phyloP scores from a whole-genome alignment of 2,888 invertebrate species.

The Thera obeliscata region DNA sequence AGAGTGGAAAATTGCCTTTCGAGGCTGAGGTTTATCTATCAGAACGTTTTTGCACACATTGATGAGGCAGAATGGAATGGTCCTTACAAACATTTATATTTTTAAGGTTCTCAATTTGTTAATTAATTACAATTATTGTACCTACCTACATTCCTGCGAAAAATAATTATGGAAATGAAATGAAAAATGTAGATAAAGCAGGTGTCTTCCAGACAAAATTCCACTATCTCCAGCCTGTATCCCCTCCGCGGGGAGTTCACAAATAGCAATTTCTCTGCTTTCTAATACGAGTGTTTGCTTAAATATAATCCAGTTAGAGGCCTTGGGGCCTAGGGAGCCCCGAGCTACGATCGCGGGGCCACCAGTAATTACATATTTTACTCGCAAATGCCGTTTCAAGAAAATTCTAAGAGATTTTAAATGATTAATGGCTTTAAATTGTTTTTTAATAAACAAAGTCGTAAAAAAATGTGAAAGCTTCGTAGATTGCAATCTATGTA shows the following conservation, averaged over 20 bases:
- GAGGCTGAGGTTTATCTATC: too few relatives aligned
- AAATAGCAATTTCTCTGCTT: constrained; percentile 77
- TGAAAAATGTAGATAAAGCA: too few relatives aligned
- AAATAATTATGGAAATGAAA: too few relatives aligned
- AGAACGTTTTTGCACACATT: too few relatives aligned
- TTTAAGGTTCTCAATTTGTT: too few relatives aligned
- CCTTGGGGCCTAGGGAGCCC: constrained; percentile 10
- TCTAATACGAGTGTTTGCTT: constrained; percentile 79
- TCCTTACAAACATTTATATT: too few relatives aligned
- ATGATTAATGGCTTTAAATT: not conserved
- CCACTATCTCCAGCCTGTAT: constrained; percentile 5
- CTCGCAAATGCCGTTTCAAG: constrained; percentile 45
- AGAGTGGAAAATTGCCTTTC: too few relatives aligned
- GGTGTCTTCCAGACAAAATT: not conserved
- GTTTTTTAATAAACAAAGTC: not conserved
- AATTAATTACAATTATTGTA: too few relatives aligned
- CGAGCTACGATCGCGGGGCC: constrained; percentile 15
- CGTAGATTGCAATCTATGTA: not conserved
- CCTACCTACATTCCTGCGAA: too few relatives aligned
- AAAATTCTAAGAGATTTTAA: not conserved
- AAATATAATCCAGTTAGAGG: constrained; percentile 70
- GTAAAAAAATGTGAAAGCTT: not conserved
- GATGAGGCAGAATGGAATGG: too few relatives aligned
- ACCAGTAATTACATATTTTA: constrained; percentile 53
- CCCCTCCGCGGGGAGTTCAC: constrained; percentile 44